Evolutionary conservation across 2,797 vertebrate genomes (phyloP), one percentile per base, ranked within the genome.

Genomic region (Salmo trutta): DNA sequence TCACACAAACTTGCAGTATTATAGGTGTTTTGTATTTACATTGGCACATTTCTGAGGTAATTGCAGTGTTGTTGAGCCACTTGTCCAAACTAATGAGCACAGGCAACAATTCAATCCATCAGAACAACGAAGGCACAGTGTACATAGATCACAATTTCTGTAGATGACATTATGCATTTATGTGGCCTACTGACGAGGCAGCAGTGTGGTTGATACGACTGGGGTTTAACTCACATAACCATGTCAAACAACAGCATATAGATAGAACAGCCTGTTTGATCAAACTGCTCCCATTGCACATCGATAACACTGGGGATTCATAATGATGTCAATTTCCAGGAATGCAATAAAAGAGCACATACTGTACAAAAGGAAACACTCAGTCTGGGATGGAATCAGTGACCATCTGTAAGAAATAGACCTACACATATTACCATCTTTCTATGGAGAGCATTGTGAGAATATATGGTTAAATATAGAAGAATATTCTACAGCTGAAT

Each of bases 61-160:
- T 69, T 5, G 29, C 1, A n/a, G 6, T 70, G 56, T 59, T 59
- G 19, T 59, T 59, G 56, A 21, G 56, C 19, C 56, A 59, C n/a
- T 79, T 85, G 82, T 75, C 72, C 70, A 78, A 83, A 74, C 78
- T 71, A 87, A 82, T 85, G 86, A 83, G n/a, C 59, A 29, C 77
- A 78, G 80, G 81, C 82, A 76, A 62, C 67, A 47, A 59, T 59
- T 59, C 56, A 21, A 56, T 19, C 17, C 17, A 75, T 56, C 19
- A 59, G 7, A n/a, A 59, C 56, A 59, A 54, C 4, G 5, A 16
- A 54, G 56, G n/a, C 19, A 21, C 2, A 7, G 6, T 21, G 56
- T n/a, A n/a, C 19, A 59, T 59, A 59, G 56, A n/a, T 59, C 56
- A 56, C 53, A 1, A 5, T 19, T 19, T 56, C 53, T 76, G 77